Evolutionary conservation across 2,113 vertebrate species (phyloP).

Genomic region (Pica pica): DNA sequence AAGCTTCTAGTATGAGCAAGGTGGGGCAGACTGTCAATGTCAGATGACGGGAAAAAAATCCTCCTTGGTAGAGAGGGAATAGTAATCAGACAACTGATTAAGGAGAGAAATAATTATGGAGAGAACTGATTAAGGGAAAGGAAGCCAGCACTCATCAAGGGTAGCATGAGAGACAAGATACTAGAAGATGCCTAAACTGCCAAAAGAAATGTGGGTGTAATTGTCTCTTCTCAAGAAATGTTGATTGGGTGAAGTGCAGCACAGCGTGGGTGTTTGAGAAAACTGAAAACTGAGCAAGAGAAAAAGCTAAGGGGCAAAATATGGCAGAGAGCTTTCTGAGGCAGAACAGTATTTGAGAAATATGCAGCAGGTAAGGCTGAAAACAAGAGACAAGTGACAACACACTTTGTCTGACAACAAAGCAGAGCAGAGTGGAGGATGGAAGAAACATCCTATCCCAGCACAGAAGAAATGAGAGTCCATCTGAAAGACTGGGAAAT

Average conservation of each 20-base stretch:
- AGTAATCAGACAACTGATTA: constrained; percentile 46
- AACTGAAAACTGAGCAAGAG: not conserved
- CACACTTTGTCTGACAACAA: not conserved
- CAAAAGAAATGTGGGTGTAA: not conserved
- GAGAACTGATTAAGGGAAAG: constrained; percentile 16
- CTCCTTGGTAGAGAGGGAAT: not conserved
- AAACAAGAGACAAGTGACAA: not conserved
- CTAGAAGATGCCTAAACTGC: not conserved
- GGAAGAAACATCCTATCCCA: not conserved
- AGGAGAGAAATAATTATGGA: not conserved
- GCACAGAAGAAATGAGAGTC: not conserved
- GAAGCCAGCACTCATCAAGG: constrained; percentile 16
- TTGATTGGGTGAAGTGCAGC: not conserved
- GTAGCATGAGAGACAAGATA: not conserved
- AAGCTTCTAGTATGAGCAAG: not conserved
- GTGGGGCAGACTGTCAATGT: not conserved
- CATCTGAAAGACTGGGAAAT: not conserved
- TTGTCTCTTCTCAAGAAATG: not conserved
- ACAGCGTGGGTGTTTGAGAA: not conserved
- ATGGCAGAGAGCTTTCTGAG: not conserved
- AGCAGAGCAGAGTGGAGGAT: not conserved
- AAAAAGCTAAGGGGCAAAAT: not conserved
- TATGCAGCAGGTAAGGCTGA: not conserved
- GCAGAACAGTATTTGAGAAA: not conserved
- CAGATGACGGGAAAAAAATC: not conserved